These are phyloP conservation scores for Gymnogyps californianus DNA, from an alignment of 2,113 vertebrate genomes.

Conservation along the genomic window DNA sequence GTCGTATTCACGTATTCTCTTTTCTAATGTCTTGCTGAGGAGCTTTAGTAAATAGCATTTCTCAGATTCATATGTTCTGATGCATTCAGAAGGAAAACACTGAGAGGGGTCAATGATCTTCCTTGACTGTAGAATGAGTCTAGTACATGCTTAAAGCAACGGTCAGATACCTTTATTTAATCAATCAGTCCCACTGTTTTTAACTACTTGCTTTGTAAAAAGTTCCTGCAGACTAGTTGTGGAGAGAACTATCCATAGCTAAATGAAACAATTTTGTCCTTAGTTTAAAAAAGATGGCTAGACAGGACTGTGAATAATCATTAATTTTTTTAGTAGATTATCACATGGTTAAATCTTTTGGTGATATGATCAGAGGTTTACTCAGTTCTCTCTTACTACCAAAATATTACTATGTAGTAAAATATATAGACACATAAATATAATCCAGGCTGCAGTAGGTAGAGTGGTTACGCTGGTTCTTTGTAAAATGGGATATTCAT, in stretches of 20 bases:
- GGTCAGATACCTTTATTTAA: neutral
- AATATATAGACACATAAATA: neutral
- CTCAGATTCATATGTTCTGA: neutral
- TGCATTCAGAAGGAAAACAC: neutral
- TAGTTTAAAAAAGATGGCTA: neutral
- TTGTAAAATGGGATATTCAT: neutral
- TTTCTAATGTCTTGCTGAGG: neutral
- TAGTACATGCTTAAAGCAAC: neutral
- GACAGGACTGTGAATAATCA: neutral
- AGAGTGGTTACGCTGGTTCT: neutral
- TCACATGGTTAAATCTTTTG: neutral
- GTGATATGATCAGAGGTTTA: neutral
- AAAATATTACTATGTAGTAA: neutral
- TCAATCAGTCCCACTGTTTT: neutral
- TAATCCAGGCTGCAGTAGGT: neutral
- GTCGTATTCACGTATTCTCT: neutral
- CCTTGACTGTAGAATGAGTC: neutral
- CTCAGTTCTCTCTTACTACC: neutral
- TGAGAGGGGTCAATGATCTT: neutral
- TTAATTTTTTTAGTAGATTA: neutral
- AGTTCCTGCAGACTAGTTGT: neutral
- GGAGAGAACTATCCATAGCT: neutral
- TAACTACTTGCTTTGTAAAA: neutral
- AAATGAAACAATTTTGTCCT: neutral
- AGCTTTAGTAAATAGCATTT: neutral